Conservation (phyloP, 1,140 invertebrate species). For the Tetramorium simillimum region DNA sequence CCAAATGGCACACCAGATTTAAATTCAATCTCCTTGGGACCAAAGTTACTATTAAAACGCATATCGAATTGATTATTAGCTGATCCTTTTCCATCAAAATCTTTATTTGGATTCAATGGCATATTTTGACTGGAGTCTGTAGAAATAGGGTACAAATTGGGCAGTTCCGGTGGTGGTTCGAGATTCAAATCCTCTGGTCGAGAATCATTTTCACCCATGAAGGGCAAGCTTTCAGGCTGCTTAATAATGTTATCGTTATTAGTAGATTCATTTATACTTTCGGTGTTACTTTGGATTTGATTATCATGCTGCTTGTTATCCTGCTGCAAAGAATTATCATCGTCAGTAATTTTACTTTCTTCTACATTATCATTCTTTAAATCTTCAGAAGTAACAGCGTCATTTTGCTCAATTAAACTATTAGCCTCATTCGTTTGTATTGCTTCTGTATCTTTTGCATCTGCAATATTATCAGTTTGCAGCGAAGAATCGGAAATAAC, state of each 20-base stretch:
- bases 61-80: constrained; percentile 37
- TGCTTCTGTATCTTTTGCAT: not conserved
- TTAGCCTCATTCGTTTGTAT: not conserved
- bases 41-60: constrained; percentile 68
- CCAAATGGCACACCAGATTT: constrained; percentile 46
- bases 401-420: not conserved
- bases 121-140: constrained; percentile 13
- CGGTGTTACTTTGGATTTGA: not conserved
- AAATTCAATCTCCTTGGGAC: constrained; percentile 68
- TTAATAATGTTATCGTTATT: constrained; percentile 36
- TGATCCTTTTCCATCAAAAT: constrained; percentile 36
- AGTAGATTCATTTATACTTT: constrained; percentile 28
- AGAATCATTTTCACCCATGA: constrained; percentile 83
- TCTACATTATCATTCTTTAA: constrained; percentile 38
- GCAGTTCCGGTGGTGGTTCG: constrained; percentile 82
- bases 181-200: constrained; percentile 82
- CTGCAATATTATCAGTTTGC: not conserved
- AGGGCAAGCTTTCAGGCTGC: constrained; percentile 78
- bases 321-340: constrained; percentile 16
- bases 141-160: constrained; percentile 77
- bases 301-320: constrained; percentile 24
- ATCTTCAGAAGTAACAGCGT: constrained; percentile 21
- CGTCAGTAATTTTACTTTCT: constrained; percentile 8
- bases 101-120: not conserved
- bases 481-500: not conserved